These are phyloP conservation scores for Danionella dracula DNA, from an alignment of 2,797 vertebrate species.

Conservation along the genomic window DNA sequence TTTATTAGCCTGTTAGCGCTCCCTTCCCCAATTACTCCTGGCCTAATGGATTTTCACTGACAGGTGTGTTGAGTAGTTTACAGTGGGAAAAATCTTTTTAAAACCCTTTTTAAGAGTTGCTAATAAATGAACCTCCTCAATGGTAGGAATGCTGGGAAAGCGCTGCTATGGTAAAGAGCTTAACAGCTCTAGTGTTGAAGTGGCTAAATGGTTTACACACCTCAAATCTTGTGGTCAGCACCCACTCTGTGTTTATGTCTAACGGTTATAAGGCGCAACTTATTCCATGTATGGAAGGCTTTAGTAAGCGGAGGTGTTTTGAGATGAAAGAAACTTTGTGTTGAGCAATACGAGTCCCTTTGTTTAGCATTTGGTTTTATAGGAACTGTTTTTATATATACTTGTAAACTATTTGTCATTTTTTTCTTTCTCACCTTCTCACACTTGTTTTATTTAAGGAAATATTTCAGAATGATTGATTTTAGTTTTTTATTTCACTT, in stretches of 20 bases:
- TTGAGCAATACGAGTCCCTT: background rate
- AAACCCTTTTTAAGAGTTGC: background rate
- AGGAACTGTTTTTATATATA: no score
- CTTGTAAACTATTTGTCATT: no score
- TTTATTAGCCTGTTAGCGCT: conserved; percentile 55
- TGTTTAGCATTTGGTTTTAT: no score
- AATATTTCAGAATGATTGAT: no score
- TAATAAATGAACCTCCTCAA: background rate
- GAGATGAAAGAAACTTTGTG: background rate
- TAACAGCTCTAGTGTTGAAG: conserved; percentile 10
- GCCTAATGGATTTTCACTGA: conserved; percentile 13
- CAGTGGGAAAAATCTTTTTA: conserved; percentile 25
- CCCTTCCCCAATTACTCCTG: conserved; percentile 13
- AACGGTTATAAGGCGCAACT: background rate
- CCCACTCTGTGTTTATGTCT: conserved; percentile 16
- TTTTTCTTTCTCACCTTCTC: no score
- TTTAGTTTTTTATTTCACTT: no score
- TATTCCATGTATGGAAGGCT: background rate
- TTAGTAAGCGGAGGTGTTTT: background rate
- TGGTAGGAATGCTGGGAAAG: conserved; percentile 23
- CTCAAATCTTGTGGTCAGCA: conserved; percentile 21
- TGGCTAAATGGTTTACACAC: background rate
- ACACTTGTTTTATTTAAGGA: no score
- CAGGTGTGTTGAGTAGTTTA: conserved; percentile 34
- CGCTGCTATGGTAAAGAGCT: conserved; percentile 4